Percentiles rank a stretch among this genome's conserved stretches.
Evolutionary conservation across 2,888 invertebrate species (phyloP).

Genomic region (Syrista parreyssii): DNA sequence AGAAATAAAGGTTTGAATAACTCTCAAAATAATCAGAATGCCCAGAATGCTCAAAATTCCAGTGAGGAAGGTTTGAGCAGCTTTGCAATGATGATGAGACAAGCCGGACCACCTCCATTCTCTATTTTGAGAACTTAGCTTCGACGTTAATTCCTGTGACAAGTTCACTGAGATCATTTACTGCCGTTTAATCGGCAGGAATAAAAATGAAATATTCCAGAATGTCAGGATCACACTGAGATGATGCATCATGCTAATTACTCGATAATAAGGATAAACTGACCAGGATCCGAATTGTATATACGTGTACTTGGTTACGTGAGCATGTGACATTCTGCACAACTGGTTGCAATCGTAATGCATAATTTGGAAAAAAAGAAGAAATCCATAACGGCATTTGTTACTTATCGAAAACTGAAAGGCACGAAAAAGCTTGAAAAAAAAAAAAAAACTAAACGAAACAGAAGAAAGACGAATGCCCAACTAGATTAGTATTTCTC

Average conservation of each 20-base stretch:
- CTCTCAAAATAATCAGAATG: conserved; percentile 58
- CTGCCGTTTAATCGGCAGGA: background rate
- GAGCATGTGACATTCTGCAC: background rate
- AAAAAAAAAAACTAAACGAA: background rate
- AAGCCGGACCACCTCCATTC: conserved; percentile 59
- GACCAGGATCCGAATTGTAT: background rate
- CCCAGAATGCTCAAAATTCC: conserved; percentile 56
- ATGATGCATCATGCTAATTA: background rate
- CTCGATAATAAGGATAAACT: no score
- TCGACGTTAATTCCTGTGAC: background rate
- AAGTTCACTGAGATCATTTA: background rate
- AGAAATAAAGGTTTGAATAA: conserved; percentile 70
- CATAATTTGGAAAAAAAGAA: background rate
- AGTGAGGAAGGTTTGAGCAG: conserved; percentile 52
- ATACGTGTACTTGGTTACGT: background rate
- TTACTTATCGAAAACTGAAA: background rate
- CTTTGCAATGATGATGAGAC: conserved; percentile 60
- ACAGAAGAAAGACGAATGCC: background rate
- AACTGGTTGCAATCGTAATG: background rate
- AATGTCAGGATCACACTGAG: background rate
- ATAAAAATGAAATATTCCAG: background rate
- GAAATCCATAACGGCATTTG: background rate
- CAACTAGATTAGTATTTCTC: background rate
- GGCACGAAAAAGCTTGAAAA: background rate
- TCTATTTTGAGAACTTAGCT: conserved; percentile 59